phyloP scores from a whole-genome alignment of 1,140 invertebrate species.

The Drosophila pandora region DNA sequence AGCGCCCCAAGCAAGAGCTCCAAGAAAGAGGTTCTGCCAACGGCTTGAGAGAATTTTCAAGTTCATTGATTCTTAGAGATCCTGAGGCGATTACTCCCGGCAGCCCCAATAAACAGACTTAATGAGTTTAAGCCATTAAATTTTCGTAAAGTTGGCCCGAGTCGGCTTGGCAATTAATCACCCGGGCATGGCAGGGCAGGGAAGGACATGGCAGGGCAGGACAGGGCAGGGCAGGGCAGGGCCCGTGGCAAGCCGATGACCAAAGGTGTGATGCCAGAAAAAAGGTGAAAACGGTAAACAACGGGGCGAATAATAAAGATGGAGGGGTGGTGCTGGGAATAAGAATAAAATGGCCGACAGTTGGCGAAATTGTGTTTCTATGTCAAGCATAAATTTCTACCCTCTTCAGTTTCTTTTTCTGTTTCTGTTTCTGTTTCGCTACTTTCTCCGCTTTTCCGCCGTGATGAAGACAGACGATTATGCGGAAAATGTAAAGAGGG shows the following conservation, averaged over 20 bases:
- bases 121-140: slow-evolving; percentile 1
- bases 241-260: background rate
- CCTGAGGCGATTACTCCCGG: background rate
- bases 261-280: slow-evolving; percentile 29
- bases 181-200: background rate
- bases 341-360: slow-evolving; percentile 74
- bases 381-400: slow-evolving; percentile 78
- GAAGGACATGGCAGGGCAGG: background rate
- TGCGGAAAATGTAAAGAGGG: slow-evolving; percentile 9
- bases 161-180: slow-evolving; percentile 35
- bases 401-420: slow-evolving; percentile 26
- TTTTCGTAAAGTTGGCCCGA: slow-evolving; percentile 9
- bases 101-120: background rate
- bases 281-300: slow-evolving; percentile 1
- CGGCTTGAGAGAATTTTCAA: background rate
- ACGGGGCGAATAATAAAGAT: background rate
- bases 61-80: background rate
- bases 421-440: slow-evolving; percentile 6
- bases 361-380: slow-evolving; percentile 77
- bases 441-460: slow-evolving; percentile 9
- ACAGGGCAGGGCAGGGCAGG: background rate
- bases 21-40: background rate
- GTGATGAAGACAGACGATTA: slow-evolving; percentile 74
- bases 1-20: background rate
- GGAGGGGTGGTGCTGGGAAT: slow-evolving; percentile 25